Evolutionary conservation across 2,888 invertebrate genomes (phyloP), one percentile per base, ranked within the genome.

Genomic region (Electrophaes corylata): DNA sequence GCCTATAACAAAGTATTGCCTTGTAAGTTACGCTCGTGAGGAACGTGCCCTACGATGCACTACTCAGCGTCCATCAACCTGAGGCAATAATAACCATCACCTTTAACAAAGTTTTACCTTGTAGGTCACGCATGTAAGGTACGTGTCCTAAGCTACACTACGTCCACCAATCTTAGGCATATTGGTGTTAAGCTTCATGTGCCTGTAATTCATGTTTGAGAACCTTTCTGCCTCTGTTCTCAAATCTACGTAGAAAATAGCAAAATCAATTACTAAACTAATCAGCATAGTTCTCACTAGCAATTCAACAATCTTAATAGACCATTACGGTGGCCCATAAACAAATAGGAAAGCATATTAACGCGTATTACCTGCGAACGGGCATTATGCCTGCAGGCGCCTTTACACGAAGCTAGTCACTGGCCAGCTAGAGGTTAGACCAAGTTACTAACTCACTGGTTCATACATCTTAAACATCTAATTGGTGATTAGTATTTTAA

Each of bases 311-410:
- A 59, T 60, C 67, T 68, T 75, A 78, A 78, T 78, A 72, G 73
- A 59, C 73, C 72, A 78, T 78, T 78, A 75, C 73, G 66, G 64
- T 39, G 57, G 67, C 60, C 69, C 74, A 66, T 78, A 78, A 78
- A 79, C 77, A 75, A 77, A 78, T 75, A 76, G 75, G 71, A 74
- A 78, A 74, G 67, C 64, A 71, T 66, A 74, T 74, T 77, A 76
- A 71, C 69, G 72, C 72, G 67, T 73, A 69, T 64, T 65, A 69
- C 65, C 59, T 47, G 56, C 56, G 12, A 57, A 46, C 33, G 48
- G 43, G 43, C 35, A 48, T 44, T 44, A 41, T 55, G 44, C 39
- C 29, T 35, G 14, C 14, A 49, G 39, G 39, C 0, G n/a, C 33
- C n/a, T 46, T 50, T 23, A 33, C 18, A 46, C 12, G 29, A 29